Evolutionary conservation across 2,113 vertebrate genomes (phyloP), one percentile per base, ranked within the genome.

Genomic region (Myotis yumanensis): DNA sequence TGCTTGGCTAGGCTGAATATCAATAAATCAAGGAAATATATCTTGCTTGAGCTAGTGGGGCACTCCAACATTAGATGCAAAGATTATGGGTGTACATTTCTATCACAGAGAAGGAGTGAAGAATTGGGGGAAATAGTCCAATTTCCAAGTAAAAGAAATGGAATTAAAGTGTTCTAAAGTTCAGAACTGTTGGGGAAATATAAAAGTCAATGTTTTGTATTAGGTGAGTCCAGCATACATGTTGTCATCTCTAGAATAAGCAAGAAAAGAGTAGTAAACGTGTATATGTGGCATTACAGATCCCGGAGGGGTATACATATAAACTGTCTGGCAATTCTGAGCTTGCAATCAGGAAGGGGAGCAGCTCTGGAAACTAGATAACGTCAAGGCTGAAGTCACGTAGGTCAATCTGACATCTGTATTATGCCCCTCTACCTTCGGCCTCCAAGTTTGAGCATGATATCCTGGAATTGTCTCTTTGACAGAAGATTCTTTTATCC

Each of bases 381-480:
- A 25, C 4, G 77, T 76, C 3, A 64, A 76, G 18, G 5, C 37
- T 6, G 28, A 3, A 89, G 83, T 59, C 25, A 75, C 11, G 51
- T 40, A 75, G 64, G 40, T 85, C 2, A 2, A 52, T 73, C 73
- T 40, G 2, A 28, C 46, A 83, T 16, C 9, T 46, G 0, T 35
- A 64, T 71, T 66, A 37, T 32, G 17, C 22, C 59, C 32, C 43
- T 90, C 30, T 5, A 59, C 7, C n/a, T 79, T 20, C 69, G 11
- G 20, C 35, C 20, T 81, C 8, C 9, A 76, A 25, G 2, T 71
- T 46, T 87, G 52, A 85, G 2, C 6, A 52, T 64, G 52, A 69
- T 82, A 86, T 54, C 18, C 59, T 73, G 43, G 46, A 95, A 79
- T 79, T 25, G 51, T 71, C 62, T 72, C 95, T 11, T 93, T 88